Evolutionary conservation across 2,113 vertebrate species (phyloP), one percentile per base, ranked within the genome.

Genomic region (Campylorhamphus procurvoides): DNA sequence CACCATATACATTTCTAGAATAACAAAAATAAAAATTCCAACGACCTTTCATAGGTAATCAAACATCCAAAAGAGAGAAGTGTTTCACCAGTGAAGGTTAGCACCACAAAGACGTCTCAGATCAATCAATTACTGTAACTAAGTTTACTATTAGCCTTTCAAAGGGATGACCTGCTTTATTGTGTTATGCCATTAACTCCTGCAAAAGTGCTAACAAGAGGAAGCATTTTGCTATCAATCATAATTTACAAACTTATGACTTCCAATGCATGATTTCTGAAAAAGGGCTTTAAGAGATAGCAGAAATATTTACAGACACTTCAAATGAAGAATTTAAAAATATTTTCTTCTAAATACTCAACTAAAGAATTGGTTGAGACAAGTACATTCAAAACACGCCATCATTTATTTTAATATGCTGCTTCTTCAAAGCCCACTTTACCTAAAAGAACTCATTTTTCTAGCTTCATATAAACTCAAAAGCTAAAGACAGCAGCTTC

Each of bases 361-460:
- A 59, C 27, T 79, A 33, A 60, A 83, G 59, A 95, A 86, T 14
- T 47, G 18, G 2, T 50, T 74, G 31, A 84, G 29, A 78, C 29
- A 78, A 81, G 18, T 24, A 77, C n/a, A 79, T 22, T 72, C 14
- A 76, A 81, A 89, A 84, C 25, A 91, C 12, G 17, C 27, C 29
- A 88, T 55, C 2, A 9, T 39, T 83, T 73, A 78, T 81, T 78
- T 16, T 74, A 74, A 90, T 46, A 55, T 2, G 2, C 31, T 92
- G n/a, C 63, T 94, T 69, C 42, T 72, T 86, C 55, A 75, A 14
- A 86, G 44, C 15, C 25, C n/a, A 37, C 33, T 83, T 60, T 19
- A 85, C 58, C 74, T 85, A 59, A 55, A 77, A 97, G 39, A 96
- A 83, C 27, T 18, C 37, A 47, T 29, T 95, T 77, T 94, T 90